Evolutionary conservation across 2,888 invertebrate genomes (phyloP), one percentile per base, ranked within the genome.

Genomic region (Tetrapedia diversipes): DNA sequence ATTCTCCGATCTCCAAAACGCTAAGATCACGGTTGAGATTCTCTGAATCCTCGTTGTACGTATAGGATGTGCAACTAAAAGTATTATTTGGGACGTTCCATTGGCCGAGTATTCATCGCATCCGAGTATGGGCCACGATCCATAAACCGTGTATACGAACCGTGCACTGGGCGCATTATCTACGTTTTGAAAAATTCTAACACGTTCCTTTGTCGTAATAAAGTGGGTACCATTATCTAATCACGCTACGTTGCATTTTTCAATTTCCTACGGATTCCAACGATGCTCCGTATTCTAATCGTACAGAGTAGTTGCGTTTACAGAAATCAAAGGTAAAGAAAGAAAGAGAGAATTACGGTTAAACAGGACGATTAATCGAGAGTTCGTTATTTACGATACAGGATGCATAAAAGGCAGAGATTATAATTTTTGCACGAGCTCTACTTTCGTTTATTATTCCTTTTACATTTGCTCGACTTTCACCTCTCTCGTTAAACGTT

Each of bases 51-150:
- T 39, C 37, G 45, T 64, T 29, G 32, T 63, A 49, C 59, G 53
- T 39, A 70, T 54, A 82, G 77, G 83, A 86, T 85, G 87, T 83
- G 86, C 85, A 85, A 86, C 89, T 88, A 88, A 85, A 89, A 90
- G 90, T 90, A 90, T 85, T 85, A 84, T 90, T 90, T 87, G 89
- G 90, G 89, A 89, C 91, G 91, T 91, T 90, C 90, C 90, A 88
- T 86, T 91, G 90, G 89, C 90, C 90, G 91, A 89, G 88, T 90
- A 89, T 89, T 77, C 85, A 77, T 69, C 43, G 74, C 79, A 84
- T 82, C 84, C 85, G 86, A 85, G 88, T 86, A 86, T 81, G 86
- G 84, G 86, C 86, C 87, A 88, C 85, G 87, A 88, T 87, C 87
- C 88, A 86, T 87, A 88, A 89, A 89, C 86, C 80, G 84, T 81